Conservation (phyloP, 2,888 invertebrate genomes). For the Hyposoter didymator region DNA sequence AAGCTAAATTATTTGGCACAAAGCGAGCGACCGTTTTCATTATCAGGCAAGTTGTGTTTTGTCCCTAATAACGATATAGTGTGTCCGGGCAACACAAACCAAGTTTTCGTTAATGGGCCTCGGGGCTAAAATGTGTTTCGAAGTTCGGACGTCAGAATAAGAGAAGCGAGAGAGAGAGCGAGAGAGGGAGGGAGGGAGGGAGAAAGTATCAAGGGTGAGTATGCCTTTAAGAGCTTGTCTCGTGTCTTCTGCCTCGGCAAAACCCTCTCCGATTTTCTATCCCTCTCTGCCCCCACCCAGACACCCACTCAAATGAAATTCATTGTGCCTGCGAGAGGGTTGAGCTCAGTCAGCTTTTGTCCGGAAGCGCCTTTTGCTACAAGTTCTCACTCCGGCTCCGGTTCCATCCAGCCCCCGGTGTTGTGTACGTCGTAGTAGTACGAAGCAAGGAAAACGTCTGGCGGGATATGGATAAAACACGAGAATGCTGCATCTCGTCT, state of each 20-base stretch:
- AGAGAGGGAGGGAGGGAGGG: neutral
- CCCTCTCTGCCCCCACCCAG: conserved; percentile 1
- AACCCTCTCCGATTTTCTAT: conserved; percentile 31
- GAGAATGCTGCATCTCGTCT: conserved; percentile 31
- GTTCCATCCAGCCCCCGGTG: conserved; percentile 52
- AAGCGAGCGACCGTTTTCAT: conserved; percentile 54
- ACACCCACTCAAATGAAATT: conserved; percentile 72
- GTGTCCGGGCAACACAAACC: conserved; percentile 59
- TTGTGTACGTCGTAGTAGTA: conserved; percentile 34
- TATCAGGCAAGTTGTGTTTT: conserved; percentile 60
- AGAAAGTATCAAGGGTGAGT: conserved; percentile 29
- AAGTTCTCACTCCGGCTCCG: conserved; percentile 58
- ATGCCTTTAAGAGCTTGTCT: conserved; percentile 79
- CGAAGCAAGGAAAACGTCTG: conserved; percentile 68
- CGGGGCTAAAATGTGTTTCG: conserved; percentile 76
- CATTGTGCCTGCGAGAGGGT: conserved; percentile 73
- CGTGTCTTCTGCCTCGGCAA: conserved; percentile 56
- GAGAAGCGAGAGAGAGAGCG: neutral
- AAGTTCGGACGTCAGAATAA: conserved; percentile 76
- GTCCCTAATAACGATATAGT: conserved; percentile 75
- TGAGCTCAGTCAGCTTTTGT: conserved; percentile 74
- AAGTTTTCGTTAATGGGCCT: conserved; percentile 78
- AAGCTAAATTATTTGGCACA: conserved; percentile 66
- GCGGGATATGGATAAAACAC: conserved; percentile 53
- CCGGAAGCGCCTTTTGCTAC: conserved; percentile 72